phyloP scores from a whole-genome alignment of 2,888 invertebrate species.

The Petrolisthes manimaculis region DNA sequence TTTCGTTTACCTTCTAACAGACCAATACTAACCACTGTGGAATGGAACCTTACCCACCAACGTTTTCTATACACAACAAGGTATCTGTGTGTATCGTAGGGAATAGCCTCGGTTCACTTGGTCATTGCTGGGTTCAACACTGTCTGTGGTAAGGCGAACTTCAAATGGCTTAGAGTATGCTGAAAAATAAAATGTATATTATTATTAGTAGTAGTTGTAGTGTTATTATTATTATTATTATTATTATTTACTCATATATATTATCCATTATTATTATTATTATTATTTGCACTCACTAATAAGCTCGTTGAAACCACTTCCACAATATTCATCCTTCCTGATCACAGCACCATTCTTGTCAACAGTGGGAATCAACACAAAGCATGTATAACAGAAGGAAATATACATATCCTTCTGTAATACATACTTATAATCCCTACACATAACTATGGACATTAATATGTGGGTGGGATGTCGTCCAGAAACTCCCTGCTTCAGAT shows the following conservation, averaged over 20 bases:
- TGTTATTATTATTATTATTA: background rate
- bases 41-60: too few species aligned
- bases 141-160: slow-evolving; percentile 12
- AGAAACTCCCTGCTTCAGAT: too few species aligned
- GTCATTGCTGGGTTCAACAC: background rate
- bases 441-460: too few species aligned
- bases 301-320: slow-evolving; percentile 5
- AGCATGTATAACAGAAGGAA: too few species aligned
- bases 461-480: too few species aligned
- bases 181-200: background rate
- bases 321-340: slow-evolving; percentile 21
- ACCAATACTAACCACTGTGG: too few species aligned
- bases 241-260: background rate
- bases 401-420: too few species aligned
- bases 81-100: slow-evolving; percentile 21
- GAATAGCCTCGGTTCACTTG: slow-evolving; percentile 4
- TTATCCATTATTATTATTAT: background rate
- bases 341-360: slow-evolving; percentile 18
- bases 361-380: slow-evolving; percentile 22
- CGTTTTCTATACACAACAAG: background rate
- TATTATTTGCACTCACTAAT: background rate
- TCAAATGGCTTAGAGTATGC: slow-evolving; percentile 34
- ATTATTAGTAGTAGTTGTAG: too few species aligned
- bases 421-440: too few species aligned
- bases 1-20: too few species aligned